Evolutionary conservation across 2,797 vertebrate genomes (phyloP).

Genomic region (Crocodylus rhombifer): DNA sequence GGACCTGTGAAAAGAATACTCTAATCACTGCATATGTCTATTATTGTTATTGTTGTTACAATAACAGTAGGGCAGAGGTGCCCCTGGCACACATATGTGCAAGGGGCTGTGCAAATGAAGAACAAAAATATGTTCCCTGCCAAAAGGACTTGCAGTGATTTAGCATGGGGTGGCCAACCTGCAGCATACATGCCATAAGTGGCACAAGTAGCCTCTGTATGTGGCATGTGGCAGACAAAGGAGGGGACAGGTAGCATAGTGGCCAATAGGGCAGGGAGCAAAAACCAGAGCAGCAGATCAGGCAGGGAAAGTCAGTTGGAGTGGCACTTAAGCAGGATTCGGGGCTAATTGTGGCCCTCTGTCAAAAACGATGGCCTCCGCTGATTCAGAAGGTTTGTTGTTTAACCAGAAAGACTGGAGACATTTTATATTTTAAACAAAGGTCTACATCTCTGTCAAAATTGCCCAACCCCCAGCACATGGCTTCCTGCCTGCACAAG

Average conservation of each 20-base stretch:
- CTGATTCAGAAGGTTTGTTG: neutral
- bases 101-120: neutral
- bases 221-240: too few relatives aligned
- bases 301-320: too few relatives aligned
- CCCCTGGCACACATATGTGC: neutral
- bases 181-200: too few relatives aligned
- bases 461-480: neutral
- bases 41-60: neutral
- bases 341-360: too few relatives aligned
- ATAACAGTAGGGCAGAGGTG: neutral
- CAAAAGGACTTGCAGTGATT: neutral
- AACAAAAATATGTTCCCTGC: neutral
- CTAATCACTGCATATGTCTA: neutral
- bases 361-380: too few relatives aligned
- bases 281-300: too few relatives aligned
- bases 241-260: too few relatives aligned
- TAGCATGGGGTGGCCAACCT: too few relatives aligned
- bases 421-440: neutral
- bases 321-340: too few relatives aligned
- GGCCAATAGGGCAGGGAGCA: too few relatives aligned
- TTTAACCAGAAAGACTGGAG: neutral
- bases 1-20: neutral
- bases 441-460: neutral
- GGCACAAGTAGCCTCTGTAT: too few relatives aligned
- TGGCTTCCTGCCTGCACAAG: neutral